Base-by-base conservation (phyloP, 2,113 vertebrate genomes). In the Amphilophus citrinellus region DNA sequence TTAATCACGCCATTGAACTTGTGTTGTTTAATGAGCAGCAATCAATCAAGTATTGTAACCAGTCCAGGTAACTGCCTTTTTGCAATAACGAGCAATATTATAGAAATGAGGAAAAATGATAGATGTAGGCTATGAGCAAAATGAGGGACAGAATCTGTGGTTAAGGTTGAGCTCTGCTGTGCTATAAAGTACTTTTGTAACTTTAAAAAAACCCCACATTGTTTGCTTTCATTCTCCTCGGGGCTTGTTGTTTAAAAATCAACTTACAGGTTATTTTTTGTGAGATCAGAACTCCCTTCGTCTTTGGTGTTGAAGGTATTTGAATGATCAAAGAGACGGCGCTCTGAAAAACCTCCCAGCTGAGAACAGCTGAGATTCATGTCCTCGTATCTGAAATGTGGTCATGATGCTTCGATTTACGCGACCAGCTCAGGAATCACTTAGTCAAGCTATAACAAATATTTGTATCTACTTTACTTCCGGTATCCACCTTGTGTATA, bases 401-500 rank as follows among this genome's bases (percentile, higher is more conserved):
- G 11, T 4, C 44, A 6, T 6, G 44, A 47, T 3, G 44, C 50
- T 9, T n/a, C n/a, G 0, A n/a, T 11, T 7, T 20, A 20, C 3
- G 10, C 50, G 20, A n/a, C 20, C 1, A 2, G 17, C 66, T 50
- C 66, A 11, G 5, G 24, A 53, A 3, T 71, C 7, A 9, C 44
- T 71, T 30, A 50, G 50, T 15, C 27, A 68, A 47, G 65, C 17
- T 22, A 0, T 47, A 47, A 17, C 1, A 68, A 47, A 47, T 68
- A 18, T 71, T 71, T 30, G 42, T 50, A 68, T 47, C 65, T 13
- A 30, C 30, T 30, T 71, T 73, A 14, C 2, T 73, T 53, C 50
- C 17, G 53, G 4, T 5, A 4, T 0, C 18, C 5, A 18, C 15
- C 0, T 71, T 50, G 44, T 50, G 66, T 24, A 0, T 24, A 71